Base-by-base conservation (phyloP, 2,888 invertebrate species). In the Catocala sponsa region DNA sequence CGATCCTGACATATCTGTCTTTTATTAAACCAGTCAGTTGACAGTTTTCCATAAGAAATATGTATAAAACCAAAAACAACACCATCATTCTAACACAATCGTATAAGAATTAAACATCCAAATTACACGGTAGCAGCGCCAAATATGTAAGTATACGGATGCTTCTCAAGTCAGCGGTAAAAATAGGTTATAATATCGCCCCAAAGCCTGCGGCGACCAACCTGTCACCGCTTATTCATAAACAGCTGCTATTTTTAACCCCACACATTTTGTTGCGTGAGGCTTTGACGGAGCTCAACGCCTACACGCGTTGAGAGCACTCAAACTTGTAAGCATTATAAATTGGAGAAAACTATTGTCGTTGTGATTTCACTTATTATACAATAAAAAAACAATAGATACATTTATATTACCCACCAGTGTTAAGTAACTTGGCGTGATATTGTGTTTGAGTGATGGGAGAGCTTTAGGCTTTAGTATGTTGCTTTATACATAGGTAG, bases 311-410 rank as follows among this genome's bases (percentile, higher is more conserved):
- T 12, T 5, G 32, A 46, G 13, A 53, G 12, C 53, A 53, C 53
- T 53, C 25, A 41, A 53, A 41, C 10, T 42, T 42, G 52, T 42
- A 10, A 43, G 43, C 43, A 43, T 53, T 53, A 53, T 43, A 53
- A 53, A 53, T 53, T 43, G 43, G 53, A 43, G 53, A 53, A 53
- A 53, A 53, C 43, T 53, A 52, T 52, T 52, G 42, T 52, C 10
- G 12, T 35, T 1, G 7, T 46, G 53, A 32, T 35, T 35, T 42
- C 51, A 51, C 51, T 51, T 51, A 51, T 52, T 52, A 42, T 56
- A 48, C 12, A 46, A 50, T 50, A 50, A 35, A 38, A 38, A 52
- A 41, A 52, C 46, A 46, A 46, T 46, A 15, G 6, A 5, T 44
- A 12, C 46, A 38, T 46, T 46, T 9, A 15, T 46, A 12, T 13